Evolutionary conservation across 2,113 vertebrate species (phyloP), one percentile per base, ranked within the genome.

Genomic region (Pheucticus melanocephalus): DNA sequence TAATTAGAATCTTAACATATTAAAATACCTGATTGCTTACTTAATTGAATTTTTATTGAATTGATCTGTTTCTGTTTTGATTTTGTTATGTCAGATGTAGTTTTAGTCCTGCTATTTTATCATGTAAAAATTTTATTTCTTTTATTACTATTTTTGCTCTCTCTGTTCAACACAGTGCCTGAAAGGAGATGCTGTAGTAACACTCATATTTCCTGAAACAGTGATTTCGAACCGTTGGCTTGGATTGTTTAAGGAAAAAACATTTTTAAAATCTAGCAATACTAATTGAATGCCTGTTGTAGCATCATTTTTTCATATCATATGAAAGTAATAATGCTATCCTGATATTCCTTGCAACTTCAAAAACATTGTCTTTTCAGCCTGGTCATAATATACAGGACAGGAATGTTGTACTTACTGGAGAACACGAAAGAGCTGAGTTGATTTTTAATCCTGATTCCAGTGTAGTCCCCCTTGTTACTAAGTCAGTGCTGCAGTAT

Each of bases 401-500:
- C 33, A 91, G 45, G 39, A 92, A 33, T 80, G 4, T 56, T 83
- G 39, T 91, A 86, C 79, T 95, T 75, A 88, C 57, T 66, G 44
- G 69, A 75, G 64, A 90, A 75, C 69, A n/a, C 90, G 20, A 94
- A 93, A 78, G 65, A 92, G 51, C 73, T 91, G 71, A 42, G 44
- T 89, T 86, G 78, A 86, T 96, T 92, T 95, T 93, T 68, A 95
- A 82, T 95, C 69, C 83, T 90, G 57, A 82, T 95, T 87, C 51
- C 39, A 48, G 1, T 84, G 30, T 90, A 91, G 90, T 82, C 40
- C 66, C 63, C 73, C 53, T 91, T 35, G 10, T 86, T 93, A 84
- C 81, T 93, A 91, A 97, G 69, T 94, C 79, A 86, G 90, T 82
- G 66, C 92, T 96, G 96, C 95, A 97, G 96, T 94, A 85, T 96